A percentile compares a stretch with the other conserved stretches of the same genome.
Conservation (phyloP, 2,113 vertebrate genomes). For the Mesoclemmys tuberculata region DNA sequence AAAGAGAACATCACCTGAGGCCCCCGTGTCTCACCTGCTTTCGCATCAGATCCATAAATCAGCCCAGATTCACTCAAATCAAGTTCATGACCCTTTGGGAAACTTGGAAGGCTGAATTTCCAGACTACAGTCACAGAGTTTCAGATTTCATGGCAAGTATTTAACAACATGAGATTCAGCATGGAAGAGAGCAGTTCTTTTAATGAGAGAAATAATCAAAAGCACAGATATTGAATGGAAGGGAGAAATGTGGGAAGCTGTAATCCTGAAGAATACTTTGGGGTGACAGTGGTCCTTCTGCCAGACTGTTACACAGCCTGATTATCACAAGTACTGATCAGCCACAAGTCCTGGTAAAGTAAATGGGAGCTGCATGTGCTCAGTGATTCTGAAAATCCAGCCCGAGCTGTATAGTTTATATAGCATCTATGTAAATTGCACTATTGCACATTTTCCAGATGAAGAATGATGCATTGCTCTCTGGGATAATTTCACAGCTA, state of each 20-base stretch:
- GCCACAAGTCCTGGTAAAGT: background rate
- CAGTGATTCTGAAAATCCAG: background rate
- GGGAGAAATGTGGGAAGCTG: conserved; percentile 11
- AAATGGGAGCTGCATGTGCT: background rate
- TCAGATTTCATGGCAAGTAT: background rate
- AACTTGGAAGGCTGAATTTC: background rate
- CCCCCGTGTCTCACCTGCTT: conserved; percentile 2
- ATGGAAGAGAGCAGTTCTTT: background rate
- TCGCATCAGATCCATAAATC: background rate
- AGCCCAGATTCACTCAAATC: background rate
- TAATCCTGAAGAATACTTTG: background rate
- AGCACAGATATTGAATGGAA: background rate
- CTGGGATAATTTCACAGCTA: background rate
- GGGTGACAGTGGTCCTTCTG: background rate
- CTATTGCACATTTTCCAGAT: background rate
- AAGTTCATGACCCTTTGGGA: background rate
- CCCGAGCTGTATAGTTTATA: accelerated
- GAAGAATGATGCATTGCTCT: background rate
- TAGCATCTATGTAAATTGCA: background rate
- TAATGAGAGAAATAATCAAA: background rate
- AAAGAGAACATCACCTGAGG: background rate
- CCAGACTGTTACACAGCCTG: background rate
- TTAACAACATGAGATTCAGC: background rate
- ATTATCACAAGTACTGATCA: background rate
- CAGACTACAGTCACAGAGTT: background rate